phyloP scores from a whole-genome alignment of 2,888 invertebrate genomes.

The Lasius fuliginosus region DNA sequence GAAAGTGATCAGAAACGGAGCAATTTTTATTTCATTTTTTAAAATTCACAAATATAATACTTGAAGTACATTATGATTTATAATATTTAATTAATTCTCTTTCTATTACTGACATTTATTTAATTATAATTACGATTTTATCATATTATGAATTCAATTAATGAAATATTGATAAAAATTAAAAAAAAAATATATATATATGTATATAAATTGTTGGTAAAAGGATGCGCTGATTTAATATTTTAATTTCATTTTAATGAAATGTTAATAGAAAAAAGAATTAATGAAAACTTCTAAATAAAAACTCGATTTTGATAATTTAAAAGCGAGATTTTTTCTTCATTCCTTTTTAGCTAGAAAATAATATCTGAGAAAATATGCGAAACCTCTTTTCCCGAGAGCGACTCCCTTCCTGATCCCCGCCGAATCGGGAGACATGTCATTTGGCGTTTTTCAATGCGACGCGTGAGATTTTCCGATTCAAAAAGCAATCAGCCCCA shows the following conservation, averaged over 20 bases:
- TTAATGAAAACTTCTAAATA: neutral
- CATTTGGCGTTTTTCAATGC: conserved; percentile 40
- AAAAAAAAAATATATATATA: neutral
- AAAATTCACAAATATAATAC: neutral
- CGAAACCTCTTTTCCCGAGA: neutral
- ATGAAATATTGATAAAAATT: neutral
- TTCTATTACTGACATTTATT: neutral
- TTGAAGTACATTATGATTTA: neutral
- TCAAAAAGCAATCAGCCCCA: conserved; percentile 64
- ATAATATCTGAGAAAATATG: neutral
- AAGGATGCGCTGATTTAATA: neutral
- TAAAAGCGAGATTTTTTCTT: neutral
- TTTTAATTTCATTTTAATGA: neutral
- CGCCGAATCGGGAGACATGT: neutral
- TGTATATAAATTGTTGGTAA: neutral
- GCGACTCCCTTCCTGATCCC: too few species aligned
- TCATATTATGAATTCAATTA: too few species aligned
- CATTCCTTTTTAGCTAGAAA: neutral
- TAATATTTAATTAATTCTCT: neutral
- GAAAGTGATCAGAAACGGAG: neutral
- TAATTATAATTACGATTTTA: neutral
- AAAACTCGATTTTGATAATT: neutral
- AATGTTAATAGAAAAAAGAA: neutral
- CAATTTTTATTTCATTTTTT: neutral
- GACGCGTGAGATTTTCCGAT: conserved; percentile 52